phyloP scores from a whole-genome alignment of 2,888 invertebrate species.

The Callosobruchus maculatus region DNA sequence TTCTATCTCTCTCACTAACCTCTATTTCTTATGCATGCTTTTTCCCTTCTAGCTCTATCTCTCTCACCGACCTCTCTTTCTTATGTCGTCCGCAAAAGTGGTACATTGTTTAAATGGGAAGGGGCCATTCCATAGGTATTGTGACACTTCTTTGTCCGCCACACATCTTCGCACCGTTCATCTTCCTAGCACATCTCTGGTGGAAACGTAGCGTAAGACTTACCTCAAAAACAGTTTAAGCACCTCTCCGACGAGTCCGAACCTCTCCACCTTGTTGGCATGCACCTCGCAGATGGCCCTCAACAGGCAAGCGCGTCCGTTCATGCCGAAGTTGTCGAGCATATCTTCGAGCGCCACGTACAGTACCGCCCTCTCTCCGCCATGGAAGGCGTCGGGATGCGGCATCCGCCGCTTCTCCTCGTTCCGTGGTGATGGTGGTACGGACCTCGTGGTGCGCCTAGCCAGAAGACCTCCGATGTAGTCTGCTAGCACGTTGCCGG shows the following conservation, averaged over 20 bases:
- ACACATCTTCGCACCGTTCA: too few relatives aligned
- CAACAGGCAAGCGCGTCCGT: conserved; percentile 77
- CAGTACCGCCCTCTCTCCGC: conserved; percentile 77
- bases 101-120: too few relatives aligned
- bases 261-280: conserved; percentile 71
- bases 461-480: conserved; percentile 71
- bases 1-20: too few relatives aligned
- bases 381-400: conserved; percentile 60
- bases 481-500: conserved; percentile 66
- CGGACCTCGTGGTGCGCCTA: conserved; percentile 48
- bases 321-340: conserved; percentile 73
- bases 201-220: conserved; percentile 34
- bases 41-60: too few relatives aligned
- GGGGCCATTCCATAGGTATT: too few relatives aligned
- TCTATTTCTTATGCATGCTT: too few relatives aligned
- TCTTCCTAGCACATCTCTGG: too few relatives aligned
- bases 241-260: conserved; percentile 79
- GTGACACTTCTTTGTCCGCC: too few relatives aligned
- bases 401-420: conserved; percentile 36
- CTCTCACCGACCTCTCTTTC: too few relatives aligned
- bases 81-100: too few relatives aligned
- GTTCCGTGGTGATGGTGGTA: conserved; percentile 43
- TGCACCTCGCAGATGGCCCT: conserved; percentile 85
- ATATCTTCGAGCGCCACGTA: conserved; percentile 78
- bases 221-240: conserved; percentile 80